These are phyloP conservation scores for Pseudopodoces humilis DNA, from an alignment of 2,113 vertebrate genomes.

Conservation along the genomic window DNA sequence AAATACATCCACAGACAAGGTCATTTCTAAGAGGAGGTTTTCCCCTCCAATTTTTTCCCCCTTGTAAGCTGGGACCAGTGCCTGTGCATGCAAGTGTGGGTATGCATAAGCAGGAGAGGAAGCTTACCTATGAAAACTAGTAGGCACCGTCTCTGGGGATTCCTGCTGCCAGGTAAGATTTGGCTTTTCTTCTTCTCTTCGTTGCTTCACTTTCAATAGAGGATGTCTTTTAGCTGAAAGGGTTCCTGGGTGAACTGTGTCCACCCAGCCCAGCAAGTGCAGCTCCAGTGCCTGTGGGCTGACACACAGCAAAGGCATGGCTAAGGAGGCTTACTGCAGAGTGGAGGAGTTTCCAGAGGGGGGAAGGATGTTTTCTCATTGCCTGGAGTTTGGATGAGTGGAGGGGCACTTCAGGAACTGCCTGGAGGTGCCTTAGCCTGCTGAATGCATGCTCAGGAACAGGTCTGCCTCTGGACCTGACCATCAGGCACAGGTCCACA, in stretches of 20 bases:
- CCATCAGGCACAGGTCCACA: rapidly evolving
- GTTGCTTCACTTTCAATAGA: background rate
- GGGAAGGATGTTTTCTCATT: background rate
- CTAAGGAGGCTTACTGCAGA: slow-evolving; percentile 19
- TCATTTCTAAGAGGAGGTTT: background rate
- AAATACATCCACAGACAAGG: background rate
- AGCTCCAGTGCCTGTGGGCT: background rate
- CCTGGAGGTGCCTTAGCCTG: background rate
- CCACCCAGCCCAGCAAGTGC: background rate
- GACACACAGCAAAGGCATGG: background rate
- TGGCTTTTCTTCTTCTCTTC: slow-evolving; percentile 1
- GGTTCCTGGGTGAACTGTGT: background rate
- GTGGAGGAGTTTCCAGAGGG: background rate
- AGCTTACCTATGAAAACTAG: background rate
- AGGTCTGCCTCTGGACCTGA: background rate
- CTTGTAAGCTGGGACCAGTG: background rate
- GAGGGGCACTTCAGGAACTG: background rate
- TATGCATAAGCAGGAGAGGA: background rate
- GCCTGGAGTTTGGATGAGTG: background rate
- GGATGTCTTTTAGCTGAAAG: background rate
- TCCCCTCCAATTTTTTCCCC: background rate
- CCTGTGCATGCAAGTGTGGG: background rate
- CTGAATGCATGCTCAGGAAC: background rate
- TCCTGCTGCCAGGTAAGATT: slow-evolving; percentile 57
- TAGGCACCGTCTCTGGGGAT: background rate